Evolutionary conservation across 2,888 invertebrate species (phyloP).

Genomic region (Eupeodes luniger): DNA sequence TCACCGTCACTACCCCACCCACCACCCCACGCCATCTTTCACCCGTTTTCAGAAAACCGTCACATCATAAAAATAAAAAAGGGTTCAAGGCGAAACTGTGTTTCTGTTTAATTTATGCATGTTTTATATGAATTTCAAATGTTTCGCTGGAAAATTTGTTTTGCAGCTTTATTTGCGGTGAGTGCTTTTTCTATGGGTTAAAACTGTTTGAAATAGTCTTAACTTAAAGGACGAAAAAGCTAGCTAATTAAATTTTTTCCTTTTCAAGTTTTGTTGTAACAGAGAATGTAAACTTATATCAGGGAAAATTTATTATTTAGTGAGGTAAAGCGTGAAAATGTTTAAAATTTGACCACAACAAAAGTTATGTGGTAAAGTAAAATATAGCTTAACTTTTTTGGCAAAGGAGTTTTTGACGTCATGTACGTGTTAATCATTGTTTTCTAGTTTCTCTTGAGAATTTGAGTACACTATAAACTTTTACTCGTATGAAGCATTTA

Average conservation of each 20-base stretch:
- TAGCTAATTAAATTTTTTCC: conserved; percentile 14
- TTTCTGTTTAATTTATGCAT: conserved; percentile 39
- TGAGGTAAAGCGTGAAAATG: too few relatives aligned
- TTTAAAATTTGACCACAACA: too few relatives aligned
- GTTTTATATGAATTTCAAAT: conserved; percentile 30
- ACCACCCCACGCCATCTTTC: neutral
- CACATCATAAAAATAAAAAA: conserved; percentile 22
- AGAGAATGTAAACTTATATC: neutral
- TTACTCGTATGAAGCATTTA: too few relatives aligned
- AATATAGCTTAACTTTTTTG: too few relatives aligned
- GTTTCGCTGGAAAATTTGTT: conserved; percentile 20
- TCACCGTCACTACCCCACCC: neutral
- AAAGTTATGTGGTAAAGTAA: too few relatives aligned
- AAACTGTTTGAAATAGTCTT: conserved; percentile 2
- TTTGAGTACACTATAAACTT: too few relatives aligned
- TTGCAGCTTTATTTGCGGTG: conserved; percentile 25
- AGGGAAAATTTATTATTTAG: neutral
- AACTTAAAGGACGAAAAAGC: conserved; percentile 12
- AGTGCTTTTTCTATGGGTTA: neutral
- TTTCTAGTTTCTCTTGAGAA: too few relatives aligned
- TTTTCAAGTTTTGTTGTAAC: neutral
- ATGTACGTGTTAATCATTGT: too few relatives aligned
- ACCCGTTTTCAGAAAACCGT: neutral
- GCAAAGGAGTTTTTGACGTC: too few relatives aligned
- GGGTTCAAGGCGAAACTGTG: conserved; percentile 36